These are phyloP conservation scores for Schizothorax lantsangensis DNA, from an alignment of 2,797 vertebrate species.

Conservation along the genomic window DNA sequence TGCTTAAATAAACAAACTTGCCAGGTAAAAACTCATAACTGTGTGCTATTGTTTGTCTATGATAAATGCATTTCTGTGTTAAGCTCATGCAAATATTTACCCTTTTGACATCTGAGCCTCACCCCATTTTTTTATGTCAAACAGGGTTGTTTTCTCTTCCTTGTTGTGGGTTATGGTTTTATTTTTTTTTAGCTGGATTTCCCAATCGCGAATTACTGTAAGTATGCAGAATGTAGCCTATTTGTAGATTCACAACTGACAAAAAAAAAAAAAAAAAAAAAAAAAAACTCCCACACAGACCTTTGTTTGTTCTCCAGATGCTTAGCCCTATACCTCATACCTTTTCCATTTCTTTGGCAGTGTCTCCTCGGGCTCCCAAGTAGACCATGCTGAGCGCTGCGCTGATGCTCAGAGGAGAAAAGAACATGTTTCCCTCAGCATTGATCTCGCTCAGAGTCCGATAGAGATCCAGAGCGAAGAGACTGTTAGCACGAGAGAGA, in stretches of 20 bases:
- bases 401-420: constrained; percentile 88
- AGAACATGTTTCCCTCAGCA: constrained; percentile 81
- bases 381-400: constrained; percentile 88
- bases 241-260: neutral
- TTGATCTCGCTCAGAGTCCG: constrained; percentile 71
- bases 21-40: neutral
- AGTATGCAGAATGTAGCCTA: neutral
- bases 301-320: constrained; percentile 40
- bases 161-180: neutral
- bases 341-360: constrained; percentile 84
- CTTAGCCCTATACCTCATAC: constrained; percentile 65
- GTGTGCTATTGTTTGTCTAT: neutral
- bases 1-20: neutral
- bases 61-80: neutral
- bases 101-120: neutral
- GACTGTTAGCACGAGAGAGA: constrained; percentile 78
- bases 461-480: constrained; percentile 86
- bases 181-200: neutral
- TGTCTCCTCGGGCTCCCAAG: constrained; percentile 82
- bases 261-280: no score
- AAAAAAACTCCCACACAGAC: neutral
- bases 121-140: neutral
- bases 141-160: neutral
- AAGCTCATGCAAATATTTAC: constrained; percentile 10
- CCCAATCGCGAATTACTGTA: neutral